Evolutionary conservation across 37 sponge, comb jelly and placozoan genomes (phyloP).

Genomic region (Ephydatia muelleri): DNA sequence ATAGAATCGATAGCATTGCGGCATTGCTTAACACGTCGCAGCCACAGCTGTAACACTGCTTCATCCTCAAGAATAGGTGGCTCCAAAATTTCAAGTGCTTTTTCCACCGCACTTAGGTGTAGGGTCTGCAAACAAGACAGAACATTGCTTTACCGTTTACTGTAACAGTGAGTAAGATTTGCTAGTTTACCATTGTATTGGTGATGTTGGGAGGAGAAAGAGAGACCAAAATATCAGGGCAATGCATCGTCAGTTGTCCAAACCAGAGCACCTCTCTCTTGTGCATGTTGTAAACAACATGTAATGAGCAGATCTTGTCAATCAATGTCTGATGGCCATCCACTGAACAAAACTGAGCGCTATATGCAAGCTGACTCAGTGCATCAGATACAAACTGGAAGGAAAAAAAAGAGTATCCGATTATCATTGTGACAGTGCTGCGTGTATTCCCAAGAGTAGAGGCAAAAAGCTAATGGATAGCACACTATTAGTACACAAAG

Average conservation of each 20-base stretch:
- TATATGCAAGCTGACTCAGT: neutral
- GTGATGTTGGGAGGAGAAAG: neutral
- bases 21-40: slow-evolving; percentile 1
- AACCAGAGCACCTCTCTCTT: slow-evolving; percentile 40
- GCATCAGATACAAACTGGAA: slow-evolving; percentile 26
- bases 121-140: neutral
- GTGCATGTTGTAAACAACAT: slow-evolving; percentile 28
- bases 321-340: slow-evolving; percentile 12
- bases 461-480: too few relatives aligned
- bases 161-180: neutral
- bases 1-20: slow-evolving; percentile 28
- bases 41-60: neutral
- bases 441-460: too few relatives aligned
- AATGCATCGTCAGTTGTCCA: slow-evolving; percentile 37
- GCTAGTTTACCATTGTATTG: slow-evolving; percentile 24
- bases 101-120: slow-evolving; percentile 1
- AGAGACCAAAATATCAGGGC: slow-evolving; percentile 26
- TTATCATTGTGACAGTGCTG: too few relatives aligned
- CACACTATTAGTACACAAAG: too few relatives aligned
- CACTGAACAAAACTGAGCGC: slow-evolving; percentile 8
- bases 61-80: slow-evolving; percentile 3
- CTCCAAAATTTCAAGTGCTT: neutral
- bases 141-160: neutral
- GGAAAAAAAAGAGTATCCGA: neutral
- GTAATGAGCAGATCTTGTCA: slow-evolving; percentile 33